Percentiles rank a stretch among this genome's conserved stretches.
Evolutionary conservation across 2,113 vertebrate genomes (phyloP).

Genomic region (Abramis brama): DNA sequence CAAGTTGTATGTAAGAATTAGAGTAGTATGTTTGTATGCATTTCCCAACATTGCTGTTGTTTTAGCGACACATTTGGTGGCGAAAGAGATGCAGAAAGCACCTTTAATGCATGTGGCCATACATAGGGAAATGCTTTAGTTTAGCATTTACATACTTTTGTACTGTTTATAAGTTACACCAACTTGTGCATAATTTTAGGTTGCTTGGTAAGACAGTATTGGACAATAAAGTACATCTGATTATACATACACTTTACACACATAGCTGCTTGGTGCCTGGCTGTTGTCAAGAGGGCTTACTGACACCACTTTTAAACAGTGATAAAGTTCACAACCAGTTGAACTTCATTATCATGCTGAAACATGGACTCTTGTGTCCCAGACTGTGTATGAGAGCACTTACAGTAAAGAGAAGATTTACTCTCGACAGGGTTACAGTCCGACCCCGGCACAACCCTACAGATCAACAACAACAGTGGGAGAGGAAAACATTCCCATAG

Average conservation of each 20-base stretch:
- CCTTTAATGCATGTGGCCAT: neutral
- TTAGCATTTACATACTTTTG: neutral
- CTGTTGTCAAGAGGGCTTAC: conserved; percentile 7
- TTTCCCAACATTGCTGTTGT: neutral
- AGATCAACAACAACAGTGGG: conserved; percentile 25
- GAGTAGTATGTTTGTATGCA: neutral
- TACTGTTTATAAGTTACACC: neutral
- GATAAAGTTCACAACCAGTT: conserved; percentile 19
- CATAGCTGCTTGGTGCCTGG: neutral
- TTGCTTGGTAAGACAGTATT: neutral
- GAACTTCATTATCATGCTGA: conserved; percentile 4
- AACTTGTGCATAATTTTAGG: neutral
- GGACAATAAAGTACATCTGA: neutral
- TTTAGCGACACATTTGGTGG: neutral
- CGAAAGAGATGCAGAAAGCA: neutral
- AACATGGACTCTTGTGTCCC: neutral
- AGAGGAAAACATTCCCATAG: conserved; percentile 46
- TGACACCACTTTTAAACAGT: conserved; percentile 13
- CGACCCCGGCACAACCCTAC: neutral
- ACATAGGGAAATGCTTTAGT: neutral
- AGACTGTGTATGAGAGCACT: neutral
- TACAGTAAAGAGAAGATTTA: conserved; percentile 19
- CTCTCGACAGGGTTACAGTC: conserved; percentile 25
- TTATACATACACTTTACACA: neutral
- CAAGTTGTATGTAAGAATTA: neutral